Base-by-base conservation (phyloP, 2,797 vertebrate genomes). In the Muscicapa comitata region DNA sequence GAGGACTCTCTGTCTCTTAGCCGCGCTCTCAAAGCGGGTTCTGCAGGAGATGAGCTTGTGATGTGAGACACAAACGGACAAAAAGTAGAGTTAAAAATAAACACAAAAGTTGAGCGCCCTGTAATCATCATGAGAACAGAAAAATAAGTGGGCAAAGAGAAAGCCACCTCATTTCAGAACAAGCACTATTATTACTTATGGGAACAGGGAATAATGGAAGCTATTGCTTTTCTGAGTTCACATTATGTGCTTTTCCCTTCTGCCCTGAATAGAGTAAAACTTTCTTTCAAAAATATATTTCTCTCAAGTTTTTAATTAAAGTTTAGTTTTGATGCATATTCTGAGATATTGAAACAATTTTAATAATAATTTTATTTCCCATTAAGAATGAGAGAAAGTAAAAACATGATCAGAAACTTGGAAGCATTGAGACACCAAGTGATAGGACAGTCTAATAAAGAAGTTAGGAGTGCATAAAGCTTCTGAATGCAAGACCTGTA, bases 21-120 rank as follows among this genome's bases (percentile, higher is more conserved):
- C 74, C 11, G 29, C 3, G 8, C 54, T 90, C 78, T 89, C 53
- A 95, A 84, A 95, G 93, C 0, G 0, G 65, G 19, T 84, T 90
- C 92, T 85, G 88, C 55, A 3, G 92, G 94, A 88, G 95, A 92
- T 6, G 6, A 45, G 83, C 91, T 73, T 93, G 71, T 96, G 92
- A 95, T 94, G 84, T 93, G 92, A 80, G 76, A 71, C 74, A 73
- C 31, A 88, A 95, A 90, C 2, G 67, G 90, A 92, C 74, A 97
- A 90, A 97, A 95, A 95, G 77, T 90, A 73, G 90, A 90, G 80
- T 90, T 94, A 96, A 97, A 92, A 95, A 96, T 96, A 96, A 97
- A 95, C 92, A 94, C 67, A 3, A 72, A 92, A 95, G 94, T 90
- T 85, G 74, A 93, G 86, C 67, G 80, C 92, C 78, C 78, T 93